phyloP scores from a whole-genome alignment of 1,140 invertebrate species.

The Uloborus diversus region DNA sequence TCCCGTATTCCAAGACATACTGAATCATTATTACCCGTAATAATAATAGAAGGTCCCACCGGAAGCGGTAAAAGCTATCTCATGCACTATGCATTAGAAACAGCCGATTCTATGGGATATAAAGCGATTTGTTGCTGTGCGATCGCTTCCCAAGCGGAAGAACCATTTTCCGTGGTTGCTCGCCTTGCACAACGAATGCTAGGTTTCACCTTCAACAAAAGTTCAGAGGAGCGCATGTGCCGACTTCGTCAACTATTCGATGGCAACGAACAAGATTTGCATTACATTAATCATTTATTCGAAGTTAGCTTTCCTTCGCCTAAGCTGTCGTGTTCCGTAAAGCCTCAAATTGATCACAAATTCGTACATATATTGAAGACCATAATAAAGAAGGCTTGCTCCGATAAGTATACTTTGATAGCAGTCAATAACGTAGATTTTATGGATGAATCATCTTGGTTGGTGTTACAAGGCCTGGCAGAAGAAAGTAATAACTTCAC shows the following conservation, averaged over 20 bases:
- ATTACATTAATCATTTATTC: neutral
- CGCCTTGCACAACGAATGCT: neutral
- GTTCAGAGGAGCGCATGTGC: neutral
- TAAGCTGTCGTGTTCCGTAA: no score
- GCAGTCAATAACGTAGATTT: neutral
- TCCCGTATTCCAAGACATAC: neutral
- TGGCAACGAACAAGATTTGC: neutral
- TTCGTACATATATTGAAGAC: no score
- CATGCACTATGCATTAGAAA: neutral
- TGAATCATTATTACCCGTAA: neutral
- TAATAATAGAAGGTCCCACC: neutral
- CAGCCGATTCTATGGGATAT: neutral
- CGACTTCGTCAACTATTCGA: neutral
- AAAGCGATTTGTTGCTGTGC: neutral
- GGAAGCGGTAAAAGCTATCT: neutral
- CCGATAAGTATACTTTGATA: neutral
- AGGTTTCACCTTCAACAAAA: neutral
- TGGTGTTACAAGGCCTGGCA: neutral
- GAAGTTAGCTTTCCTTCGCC: no score
- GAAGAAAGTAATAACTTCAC: neutral
- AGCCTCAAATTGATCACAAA: no score
- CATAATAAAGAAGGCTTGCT: neutral
- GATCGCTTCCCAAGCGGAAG: neutral
- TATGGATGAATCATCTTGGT: conserved; percentile 16
- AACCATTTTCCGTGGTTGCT: neutral